Evolutionary conservation across 2,113 vertebrate genomes (phyloP).

Genomic region (Rhabdomys dilectus): DNA sequence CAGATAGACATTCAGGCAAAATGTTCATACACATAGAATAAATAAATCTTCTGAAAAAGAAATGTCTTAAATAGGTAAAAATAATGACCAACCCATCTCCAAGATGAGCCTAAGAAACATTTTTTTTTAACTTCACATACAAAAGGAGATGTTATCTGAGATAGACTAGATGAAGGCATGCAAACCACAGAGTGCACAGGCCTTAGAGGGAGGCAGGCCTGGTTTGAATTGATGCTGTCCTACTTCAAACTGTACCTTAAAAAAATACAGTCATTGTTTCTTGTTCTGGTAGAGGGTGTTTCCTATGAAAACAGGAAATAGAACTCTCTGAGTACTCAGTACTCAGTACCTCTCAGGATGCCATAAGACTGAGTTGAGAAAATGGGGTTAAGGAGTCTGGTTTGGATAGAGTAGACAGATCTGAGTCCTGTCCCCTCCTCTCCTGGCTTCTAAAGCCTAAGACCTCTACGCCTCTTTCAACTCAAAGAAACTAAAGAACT

Average conservation of each 20-base stretch:
- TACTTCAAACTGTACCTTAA: background rate
- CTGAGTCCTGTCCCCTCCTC: background rate
- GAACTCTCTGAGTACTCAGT: background rate
- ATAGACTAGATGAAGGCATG: background rate
- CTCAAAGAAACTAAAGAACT: conserved; percentile 31
- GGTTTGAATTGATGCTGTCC: background rate
- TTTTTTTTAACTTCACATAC: background rate
- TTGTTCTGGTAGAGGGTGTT: background rate
- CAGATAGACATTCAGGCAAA: background rate
- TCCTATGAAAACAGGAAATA: background rate
- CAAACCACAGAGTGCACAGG: rapidly evolving
- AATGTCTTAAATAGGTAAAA: background rate
- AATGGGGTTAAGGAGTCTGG: background rate
- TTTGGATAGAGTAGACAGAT: background rate
- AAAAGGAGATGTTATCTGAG: background rate
- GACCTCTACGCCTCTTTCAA: background rate
- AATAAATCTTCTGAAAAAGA: background rate
- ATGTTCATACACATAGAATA: background rate
- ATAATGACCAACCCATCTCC: background rate
- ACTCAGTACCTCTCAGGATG: background rate
- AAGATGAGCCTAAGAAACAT: background rate
- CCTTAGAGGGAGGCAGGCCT: background rate
- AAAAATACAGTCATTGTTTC: background rate
- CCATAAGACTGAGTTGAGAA: background rate
- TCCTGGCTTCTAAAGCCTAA: background rate